Percentiles rank a stretch among this genome's conserved stretches.
These are phyloP conservation scores for Sabatieria punctata DNA, from an alignment of 2,888 invertebrate genomes.

Conservation along the genomic window DNA sequence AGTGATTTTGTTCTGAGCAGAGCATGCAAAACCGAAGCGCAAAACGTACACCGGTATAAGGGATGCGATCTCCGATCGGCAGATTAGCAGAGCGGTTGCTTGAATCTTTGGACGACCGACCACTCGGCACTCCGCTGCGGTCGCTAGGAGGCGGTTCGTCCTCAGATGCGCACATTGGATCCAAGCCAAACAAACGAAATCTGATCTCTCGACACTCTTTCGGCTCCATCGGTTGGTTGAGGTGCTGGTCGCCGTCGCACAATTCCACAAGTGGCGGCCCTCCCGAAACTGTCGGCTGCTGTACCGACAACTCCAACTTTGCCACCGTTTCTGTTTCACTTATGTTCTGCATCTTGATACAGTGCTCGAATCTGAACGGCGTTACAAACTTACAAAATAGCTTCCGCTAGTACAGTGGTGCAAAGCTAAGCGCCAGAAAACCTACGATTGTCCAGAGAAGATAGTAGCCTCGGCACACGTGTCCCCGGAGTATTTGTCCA, in stretches of 20 bases:
- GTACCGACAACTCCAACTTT: not conserved
- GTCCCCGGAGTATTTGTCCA: not conserved
- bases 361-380: not conserved
- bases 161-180: not conserved
- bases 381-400: too few species aligned
- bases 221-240: not conserved
- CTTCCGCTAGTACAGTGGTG: too few species aligned
- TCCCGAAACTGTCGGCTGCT: not conserved
- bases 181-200: not conserved
- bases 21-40: too few species aligned
- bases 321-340: not conserved
- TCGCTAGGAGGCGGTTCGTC: too few species aligned
- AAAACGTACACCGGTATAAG: too few species aligned
- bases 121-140: too few species aligned
- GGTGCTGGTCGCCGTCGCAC: not conserved
- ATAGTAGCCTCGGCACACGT: not conserved
- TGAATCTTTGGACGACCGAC: too few species aligned
- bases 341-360: not conserved
- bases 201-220: not conserved
- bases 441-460: not conserved
- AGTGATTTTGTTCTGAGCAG: too few species aligned
- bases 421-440: not conserved
- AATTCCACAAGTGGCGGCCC: not conserved
- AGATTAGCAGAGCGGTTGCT: too few species aligned
- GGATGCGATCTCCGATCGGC: too few species aligned